Percentiles rank a stretch among this genome's conserved stretches.
These are phyloP conservation scores for Anarhynchus alexandrinus DNA, from an alignment of 2,113 vertebrate species.

Conservation along the genomic window DNA sequence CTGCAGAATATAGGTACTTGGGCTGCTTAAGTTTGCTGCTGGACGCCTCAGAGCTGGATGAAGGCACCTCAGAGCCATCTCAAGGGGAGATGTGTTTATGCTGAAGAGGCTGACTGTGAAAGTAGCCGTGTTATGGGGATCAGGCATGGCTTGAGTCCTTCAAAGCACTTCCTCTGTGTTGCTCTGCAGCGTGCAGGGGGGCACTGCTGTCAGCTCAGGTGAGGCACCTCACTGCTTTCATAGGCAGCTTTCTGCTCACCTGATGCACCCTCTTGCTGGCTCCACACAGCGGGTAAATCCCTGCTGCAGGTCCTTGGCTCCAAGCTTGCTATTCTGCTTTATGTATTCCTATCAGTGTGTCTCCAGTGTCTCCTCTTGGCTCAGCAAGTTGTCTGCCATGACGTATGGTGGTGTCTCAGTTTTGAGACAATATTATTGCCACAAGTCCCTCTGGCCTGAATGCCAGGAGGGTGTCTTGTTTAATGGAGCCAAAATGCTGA, in stretches of 20 bases:
- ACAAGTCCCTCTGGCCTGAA: neutral
- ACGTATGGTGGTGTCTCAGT: neutral
- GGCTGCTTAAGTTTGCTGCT: neutral
- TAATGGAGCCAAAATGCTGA: neutral
- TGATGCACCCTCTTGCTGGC: neutral
- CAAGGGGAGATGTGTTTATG: neutral
- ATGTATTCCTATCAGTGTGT: fast-evolving
- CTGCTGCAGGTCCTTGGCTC: fast-evolving
- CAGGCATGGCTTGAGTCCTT: neutral
- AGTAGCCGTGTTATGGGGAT: neutral
- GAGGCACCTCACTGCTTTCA: neutral
- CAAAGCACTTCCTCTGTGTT: neutral
- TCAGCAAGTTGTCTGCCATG: neutral
- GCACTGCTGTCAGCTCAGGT: neutral
- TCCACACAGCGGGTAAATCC: neutral
- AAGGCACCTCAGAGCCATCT: neutral
- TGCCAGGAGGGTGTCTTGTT: neutral
- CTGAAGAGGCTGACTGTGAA: neutral
- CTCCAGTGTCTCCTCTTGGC: neutral
- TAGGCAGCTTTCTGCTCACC: neutral
- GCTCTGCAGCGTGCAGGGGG: neutral
- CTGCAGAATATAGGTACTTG: neutral
- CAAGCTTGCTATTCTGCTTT: neutral
- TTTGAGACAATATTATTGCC: neutral
- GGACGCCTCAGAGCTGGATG: neutral